Base-by-base conservation (phyloP, 2,888 invertebrate species). In the Odontocerum albicorne region DNA sequence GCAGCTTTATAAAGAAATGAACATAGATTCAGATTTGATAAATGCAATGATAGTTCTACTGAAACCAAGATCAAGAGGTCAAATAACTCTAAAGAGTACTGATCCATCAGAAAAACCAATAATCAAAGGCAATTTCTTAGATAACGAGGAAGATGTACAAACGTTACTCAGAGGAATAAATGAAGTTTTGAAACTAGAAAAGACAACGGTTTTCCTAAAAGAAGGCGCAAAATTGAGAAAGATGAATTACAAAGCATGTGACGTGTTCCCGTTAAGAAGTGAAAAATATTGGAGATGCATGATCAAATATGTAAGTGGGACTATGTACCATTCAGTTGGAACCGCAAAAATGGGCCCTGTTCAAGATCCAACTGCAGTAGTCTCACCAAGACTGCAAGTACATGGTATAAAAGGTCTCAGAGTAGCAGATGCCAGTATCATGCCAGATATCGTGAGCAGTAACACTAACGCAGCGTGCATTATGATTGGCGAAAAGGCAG, bases 401-500 rank as follows among this genome's bases (percentile, higher is more conserved):
- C 78, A 85, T 54, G 85, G 85, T 0, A 73, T 88, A 0, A 67
- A 73, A 12, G 82, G 82, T 8, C 70, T 90, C 1, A 74, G 90
- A 32, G 86, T 90, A 0, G 81, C 83, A 0, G 90, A 90, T 67
- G 89, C 88, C 0, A 88, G 89, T 49, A 80, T 92, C 33, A 91
- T 92, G 89, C 91, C 90, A 0, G 75, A 69, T 2, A 80, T 87
- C 44, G 79, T 86, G 0, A 90, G 88, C 65, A 89, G 87, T 4
- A 92, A 92, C 68, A 90, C 90, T 0, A 92, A 92, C 68, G 92
- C 88, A 0, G 88, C 92, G 0, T 82, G 84, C 0, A 86, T 92
- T n/a, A 92, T 92, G 92, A 91, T 92, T 50, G 92, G 84, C 0
- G 92, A 93, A 66, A 90, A 90, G 63, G 88, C 82, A 0, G 81